Evolutionary conservation across 1,140 invertebrate species (phyloP), one percentile per base, ranked within the genome.

Genomic region (Orchesella cincta): DNA sequence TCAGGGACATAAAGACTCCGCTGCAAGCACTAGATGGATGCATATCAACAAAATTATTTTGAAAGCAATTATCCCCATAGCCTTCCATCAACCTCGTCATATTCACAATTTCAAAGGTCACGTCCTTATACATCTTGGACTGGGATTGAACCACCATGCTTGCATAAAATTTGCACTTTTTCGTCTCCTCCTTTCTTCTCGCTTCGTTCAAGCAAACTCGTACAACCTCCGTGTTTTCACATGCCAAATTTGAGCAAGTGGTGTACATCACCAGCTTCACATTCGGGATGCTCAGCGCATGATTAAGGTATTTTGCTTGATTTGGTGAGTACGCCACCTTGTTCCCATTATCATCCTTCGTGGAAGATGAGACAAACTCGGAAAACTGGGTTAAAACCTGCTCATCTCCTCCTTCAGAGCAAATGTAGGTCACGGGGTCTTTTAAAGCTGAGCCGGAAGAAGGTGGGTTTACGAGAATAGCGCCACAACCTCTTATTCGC

Each of bases 381-480:
- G 31, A 33, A 67, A 31, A 67, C 26, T 67, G 26, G 23, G 2
- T 29, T 8, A 67, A 29, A 31, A 67, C 33, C 46, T 67, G 31
- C 23, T 57, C 36, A 73, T 72, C 79, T 31, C 79, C 79, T 16
- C 79, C 79, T 73, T 80, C 79, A 8, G 76, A 72, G 23, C 79
- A 80, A 28, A 80, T 64, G 26, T 80, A 80, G 12, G 79, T 64
- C 0, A 80, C 79, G 5, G 79, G 79, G 74, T 80, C 79, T 76
- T 80, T 80, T 2, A 80, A 57, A 26, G 79, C 79, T 26, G 79
- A 80, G 0, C 79, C 79, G 0, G 79, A 73, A 20, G 76, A 78
- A 0, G 79, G 79, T n/a, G 79, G 76, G 76, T 80, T 80, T 1
- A 80, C 79, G 0, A 80, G 33, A 54, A 80, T 76, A 18, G 76